A percentile compares a stretch with the other conserved stretches of the same genome.
phyloP scores from a whole-genome alignment of 2,113 vertebrate genomes.

The Phasianus colchicus region DNA sequence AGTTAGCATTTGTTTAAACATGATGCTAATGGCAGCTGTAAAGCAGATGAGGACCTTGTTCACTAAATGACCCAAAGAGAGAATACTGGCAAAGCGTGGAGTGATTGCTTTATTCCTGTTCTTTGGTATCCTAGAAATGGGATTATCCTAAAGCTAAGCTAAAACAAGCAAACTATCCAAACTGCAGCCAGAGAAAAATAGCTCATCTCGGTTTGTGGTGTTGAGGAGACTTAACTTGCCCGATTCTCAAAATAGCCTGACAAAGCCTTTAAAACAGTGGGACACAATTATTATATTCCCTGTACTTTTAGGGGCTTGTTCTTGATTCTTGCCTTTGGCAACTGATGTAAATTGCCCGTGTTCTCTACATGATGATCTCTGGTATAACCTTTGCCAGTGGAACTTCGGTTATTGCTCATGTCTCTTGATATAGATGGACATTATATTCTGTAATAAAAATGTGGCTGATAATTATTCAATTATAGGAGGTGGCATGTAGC shows the following conservation, averaged over 20 bases:
- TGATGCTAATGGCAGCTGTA: too few species aligned
- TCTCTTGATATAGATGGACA: not conserved
- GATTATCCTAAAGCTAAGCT: too few species aligned
- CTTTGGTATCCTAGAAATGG: too few species aligned
- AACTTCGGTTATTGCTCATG: not conserved
- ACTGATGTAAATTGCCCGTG: not conserved
- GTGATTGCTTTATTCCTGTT: too few species aligned
- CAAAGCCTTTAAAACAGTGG: not conserved
- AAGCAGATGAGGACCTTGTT: too few species aligned
- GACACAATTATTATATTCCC: not conserved
- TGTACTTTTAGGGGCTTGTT: not conserved
- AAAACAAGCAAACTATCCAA: not conserved
- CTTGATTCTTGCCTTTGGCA: not conserved
- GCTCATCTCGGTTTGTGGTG: not conserved
- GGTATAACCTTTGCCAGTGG: not conserved
- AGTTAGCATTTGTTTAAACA: too few species aligned
- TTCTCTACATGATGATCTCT: not conserved
- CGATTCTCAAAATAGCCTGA: not conserved
- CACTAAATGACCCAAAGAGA: too few species aligned
- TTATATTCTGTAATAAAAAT: not conserved
- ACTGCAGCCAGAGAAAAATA: not conserved
- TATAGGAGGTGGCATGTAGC: not conserved
- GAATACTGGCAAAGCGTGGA: too few species aligned
- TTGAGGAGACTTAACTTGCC: not conserved
- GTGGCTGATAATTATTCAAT: slow-evolving; percentile 3